phyloP scores from a whole-genome alignment of 2,797 vertebrate species.

The Prunella strophiata region DNA sequence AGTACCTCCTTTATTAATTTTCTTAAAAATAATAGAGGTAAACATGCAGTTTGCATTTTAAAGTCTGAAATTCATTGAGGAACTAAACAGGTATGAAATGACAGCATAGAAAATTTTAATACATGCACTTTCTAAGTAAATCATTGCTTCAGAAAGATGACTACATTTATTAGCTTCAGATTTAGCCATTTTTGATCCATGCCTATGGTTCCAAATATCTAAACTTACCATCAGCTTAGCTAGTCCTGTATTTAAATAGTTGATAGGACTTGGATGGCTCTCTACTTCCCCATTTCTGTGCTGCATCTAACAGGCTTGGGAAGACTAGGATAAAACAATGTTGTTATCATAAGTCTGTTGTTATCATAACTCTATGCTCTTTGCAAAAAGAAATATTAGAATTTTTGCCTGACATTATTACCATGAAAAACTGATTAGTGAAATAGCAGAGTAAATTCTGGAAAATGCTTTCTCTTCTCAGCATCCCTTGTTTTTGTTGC shows the following conservation, averaged over 20 bases:
- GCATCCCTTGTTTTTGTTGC: neutral
- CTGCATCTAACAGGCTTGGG: neutral
- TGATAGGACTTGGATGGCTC: neutral
- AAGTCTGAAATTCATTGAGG: neutral
- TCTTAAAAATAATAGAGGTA: neutral
- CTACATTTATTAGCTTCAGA: neutral
- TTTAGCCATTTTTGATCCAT: neutral
- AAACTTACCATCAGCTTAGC: neutral
- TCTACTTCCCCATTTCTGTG: neutral
- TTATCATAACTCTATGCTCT: neutral
- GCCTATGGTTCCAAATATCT: neutral
- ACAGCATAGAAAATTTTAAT: neutral
- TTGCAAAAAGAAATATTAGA: neutral
- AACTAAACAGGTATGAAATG: neutral
- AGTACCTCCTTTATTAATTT: neutral
- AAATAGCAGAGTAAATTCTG: neutral
- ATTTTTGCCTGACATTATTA: neutral
- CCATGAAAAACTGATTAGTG: neutral
- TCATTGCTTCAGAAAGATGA: neutral
- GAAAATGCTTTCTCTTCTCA: neutral
- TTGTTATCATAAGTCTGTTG: neutral
- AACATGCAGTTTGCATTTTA: neutral
- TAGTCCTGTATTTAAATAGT: neutral
- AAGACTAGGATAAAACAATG: neutral
- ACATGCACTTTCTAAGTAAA: neutral